These are phyloP conservation scores for Albula glossodonta DNA, from an alignment of 2,113 vertebrate genomes.

Conservation along the genomic window DNA sequence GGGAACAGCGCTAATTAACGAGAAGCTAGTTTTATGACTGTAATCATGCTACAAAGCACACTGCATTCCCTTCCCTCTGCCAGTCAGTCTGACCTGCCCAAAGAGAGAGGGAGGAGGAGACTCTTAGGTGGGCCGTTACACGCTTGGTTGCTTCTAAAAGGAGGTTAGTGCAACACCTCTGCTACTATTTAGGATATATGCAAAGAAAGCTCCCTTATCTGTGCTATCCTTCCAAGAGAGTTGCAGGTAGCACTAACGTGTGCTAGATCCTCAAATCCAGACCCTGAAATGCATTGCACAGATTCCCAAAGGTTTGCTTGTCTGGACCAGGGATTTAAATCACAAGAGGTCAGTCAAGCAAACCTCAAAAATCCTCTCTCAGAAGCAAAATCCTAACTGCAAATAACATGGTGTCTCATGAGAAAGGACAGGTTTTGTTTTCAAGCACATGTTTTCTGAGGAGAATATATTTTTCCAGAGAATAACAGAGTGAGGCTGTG, in stretches of 20 bases:
- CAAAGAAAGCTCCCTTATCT: neutral
- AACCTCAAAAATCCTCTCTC: neutral
- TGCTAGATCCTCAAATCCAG: neutral
- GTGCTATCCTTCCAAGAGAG: neutral
- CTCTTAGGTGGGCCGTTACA: neutral
- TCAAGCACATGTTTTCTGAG: neutral
- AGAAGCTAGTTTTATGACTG: constrained; percentile 33
- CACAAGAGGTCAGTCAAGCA: neutral
- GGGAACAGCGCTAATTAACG: constrained; percentile 37
- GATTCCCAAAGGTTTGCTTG: neutral
- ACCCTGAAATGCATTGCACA: neutral
- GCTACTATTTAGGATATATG: neutral
- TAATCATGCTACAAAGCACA: constrained; percentile 39
- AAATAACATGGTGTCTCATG: neutral
- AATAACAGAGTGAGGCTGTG: neutral
- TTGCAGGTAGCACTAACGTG: neutral
- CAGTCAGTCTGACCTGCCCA: constrained; percentile 36
- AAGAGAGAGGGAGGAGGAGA: constrained; percentile 25
- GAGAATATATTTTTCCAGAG: neutral
- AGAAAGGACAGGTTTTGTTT: neutral
- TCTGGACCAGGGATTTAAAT: neutral
- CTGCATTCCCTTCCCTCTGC: constrained; percentile 33
- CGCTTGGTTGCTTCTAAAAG: neutral
- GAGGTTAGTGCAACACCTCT: neutral
- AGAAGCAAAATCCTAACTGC: neutral